Conservation (phyloP, 2,797 vertebrate genomes). For the Tragelaphus eurycerus region DNA sequence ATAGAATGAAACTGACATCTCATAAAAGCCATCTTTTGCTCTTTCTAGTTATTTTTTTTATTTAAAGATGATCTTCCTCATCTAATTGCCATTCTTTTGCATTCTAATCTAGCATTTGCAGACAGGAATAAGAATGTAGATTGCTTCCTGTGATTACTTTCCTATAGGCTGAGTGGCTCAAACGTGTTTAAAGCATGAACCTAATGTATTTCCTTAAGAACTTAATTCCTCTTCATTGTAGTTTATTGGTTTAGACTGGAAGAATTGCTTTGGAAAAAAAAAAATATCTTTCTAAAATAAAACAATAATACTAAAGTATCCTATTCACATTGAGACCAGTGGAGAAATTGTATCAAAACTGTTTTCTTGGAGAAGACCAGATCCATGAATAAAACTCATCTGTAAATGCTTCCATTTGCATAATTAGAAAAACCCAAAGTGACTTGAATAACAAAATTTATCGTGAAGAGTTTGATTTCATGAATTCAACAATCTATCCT, state of each 20-base stretch:
- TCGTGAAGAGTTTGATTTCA: neutral
- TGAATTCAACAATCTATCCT: neutral
- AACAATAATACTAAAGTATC: neutral
- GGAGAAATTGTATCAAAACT: neutral
- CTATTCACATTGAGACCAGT: neutral
- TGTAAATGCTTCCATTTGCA: neutral
- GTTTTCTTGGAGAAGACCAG: neutral
- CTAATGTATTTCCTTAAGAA: neutral
- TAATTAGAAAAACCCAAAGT: neutral
- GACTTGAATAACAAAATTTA: neutral
- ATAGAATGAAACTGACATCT: neutral
- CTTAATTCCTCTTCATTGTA: neutral
- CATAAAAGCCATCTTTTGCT: neutral
- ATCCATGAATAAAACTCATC: neutral
- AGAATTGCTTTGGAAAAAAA: neutral
- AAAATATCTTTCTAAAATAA: neutral
- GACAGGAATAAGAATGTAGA: neutral
- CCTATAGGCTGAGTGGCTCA: neutral
- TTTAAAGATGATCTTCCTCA: neutral
- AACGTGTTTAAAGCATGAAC: neutral
- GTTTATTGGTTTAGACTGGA: neutral
- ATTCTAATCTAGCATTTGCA: neutral
- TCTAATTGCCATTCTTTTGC: neutral
- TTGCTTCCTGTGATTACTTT: neutral
- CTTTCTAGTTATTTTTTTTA: neutral